Evolutionary conservation across 1,140 invertebrate genomes (phyloP).

Genomic region (Tribolium madens): DNA sequence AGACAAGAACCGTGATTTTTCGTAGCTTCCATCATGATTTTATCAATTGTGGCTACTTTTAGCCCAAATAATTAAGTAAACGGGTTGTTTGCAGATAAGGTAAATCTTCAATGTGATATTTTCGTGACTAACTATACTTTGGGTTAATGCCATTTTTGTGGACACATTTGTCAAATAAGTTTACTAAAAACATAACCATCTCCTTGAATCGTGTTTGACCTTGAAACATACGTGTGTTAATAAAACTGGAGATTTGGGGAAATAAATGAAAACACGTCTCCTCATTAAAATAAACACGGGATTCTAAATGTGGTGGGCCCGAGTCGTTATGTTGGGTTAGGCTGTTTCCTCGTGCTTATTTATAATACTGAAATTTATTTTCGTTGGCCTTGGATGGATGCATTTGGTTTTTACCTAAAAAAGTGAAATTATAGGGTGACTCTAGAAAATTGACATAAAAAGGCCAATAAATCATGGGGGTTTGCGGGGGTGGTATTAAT

Average conservation of each 20-base stretch:
- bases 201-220: slow-evolving; percentile 1
- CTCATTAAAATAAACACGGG: slow-evolving; percentile 58
- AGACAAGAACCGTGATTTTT: too few relatives aligned
- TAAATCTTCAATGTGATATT: background rate
- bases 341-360: slow-evolving; percentile 52
- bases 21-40: too few relatives aligned
- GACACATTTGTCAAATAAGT: background rate
- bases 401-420: slow-evolving; percentile 38
- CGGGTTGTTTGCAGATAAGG: background rate
- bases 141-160: background rate
- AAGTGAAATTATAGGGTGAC: slow-evolving; percentile 21
- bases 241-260: slow-evolving; percentile 56
- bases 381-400: slow-evolving; percentile 45
- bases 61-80: background rate
- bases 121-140: background rate
- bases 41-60: background rate
- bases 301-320: slow-evolving; percentile 51
- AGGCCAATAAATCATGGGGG: slow-evolving; percentile 41
- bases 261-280: slow-evolving; percentile 59
- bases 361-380: slow-evolving; percentile 57
- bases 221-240: slow-evolving; percentile 46
- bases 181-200: background rate
- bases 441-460: background rate
- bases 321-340: slow-evolving; percentile 56
- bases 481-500: slow-evolving; percentile 50